Evolutionary conservation across 1,140 invertebrate species (phyloP).

Genomic region (Pollicipes pollicipes): DNA sequence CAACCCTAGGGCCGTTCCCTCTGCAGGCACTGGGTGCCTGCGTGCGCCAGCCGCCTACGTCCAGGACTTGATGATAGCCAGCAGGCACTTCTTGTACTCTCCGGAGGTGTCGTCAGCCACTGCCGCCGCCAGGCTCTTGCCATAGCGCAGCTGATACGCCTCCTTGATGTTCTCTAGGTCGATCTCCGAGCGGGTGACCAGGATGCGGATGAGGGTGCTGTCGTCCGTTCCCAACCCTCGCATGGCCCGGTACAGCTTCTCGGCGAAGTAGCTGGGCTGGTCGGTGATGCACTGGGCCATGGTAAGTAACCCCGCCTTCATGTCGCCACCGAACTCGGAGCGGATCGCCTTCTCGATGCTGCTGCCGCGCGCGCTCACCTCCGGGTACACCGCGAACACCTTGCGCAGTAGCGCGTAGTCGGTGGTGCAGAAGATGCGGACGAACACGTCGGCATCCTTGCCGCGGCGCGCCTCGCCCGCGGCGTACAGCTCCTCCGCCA

Average conservation of each 20-base stretch:
- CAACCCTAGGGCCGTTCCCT: no score
- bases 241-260: slow-evolving; percentile 28
- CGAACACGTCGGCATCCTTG: slow-evolving; percentile 71
- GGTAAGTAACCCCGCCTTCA: slow-evolving; percentile 65
- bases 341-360: slow-evolving; percentile 72
- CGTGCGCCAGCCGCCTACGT: no score
- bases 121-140: slow-evolving; percentile 55
- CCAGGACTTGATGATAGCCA: slow-evolving; percentile 17
- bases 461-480: slow-evolving; percentile 61
- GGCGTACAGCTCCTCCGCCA: not conserved
- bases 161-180: slow-evolving; percentile 80
- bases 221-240: slow-evolving; percentile 29
- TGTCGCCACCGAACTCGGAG: slow-evolving; percentile 66
- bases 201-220: slow-evolving; percentile 26
- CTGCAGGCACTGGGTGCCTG: no score
- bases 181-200: slow-evolving; percentile 37
- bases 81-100: slow-evolving; percentile 28
- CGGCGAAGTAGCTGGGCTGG: slow-evolving; percentile 29
- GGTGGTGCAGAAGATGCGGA: slow-evolving; percentile 42
- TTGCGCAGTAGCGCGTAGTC: slow-evolving; percentile 36
- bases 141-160: slow-evolving; percentile 66
- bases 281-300: slow-evolving; percentile 32
- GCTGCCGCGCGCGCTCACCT: slow-evolving; percentile 48
- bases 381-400: slow-evolving; percentile 48
- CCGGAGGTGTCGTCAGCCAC: slow-evolving; percentile 29